Evolutionary conservation across 2,113 vertebrate species (phyloP).

Genomic region (Strix aluco): DNA sequence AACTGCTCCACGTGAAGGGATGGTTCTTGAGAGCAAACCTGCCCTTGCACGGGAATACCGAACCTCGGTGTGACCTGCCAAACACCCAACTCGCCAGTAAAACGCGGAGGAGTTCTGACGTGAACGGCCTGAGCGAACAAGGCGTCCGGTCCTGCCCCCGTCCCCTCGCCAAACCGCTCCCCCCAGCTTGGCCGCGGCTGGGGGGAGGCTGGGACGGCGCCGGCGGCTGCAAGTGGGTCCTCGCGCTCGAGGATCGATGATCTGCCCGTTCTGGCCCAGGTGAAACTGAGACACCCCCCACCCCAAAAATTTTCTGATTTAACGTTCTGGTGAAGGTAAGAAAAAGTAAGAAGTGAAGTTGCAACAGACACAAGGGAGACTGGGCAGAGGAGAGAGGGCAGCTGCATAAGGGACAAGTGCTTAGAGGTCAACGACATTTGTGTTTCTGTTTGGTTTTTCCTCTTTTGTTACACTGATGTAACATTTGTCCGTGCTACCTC

Average conservation of each 20-base stretch:
- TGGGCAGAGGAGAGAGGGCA: background rate
- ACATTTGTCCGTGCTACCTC: background rate
- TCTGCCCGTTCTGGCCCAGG: background rate
- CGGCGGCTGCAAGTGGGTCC: background rate
- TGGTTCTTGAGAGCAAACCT: background rate
- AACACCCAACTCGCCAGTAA: background rate
- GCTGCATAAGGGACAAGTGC: rapidly evolving
- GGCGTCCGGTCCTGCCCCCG: background rate
- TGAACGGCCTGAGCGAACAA: background rate
- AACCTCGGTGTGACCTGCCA: conserved; percentile 19
- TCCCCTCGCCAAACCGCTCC: background rate
- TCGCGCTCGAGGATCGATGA: background rate
- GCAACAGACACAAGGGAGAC: background rate
- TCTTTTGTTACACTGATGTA: background rate
- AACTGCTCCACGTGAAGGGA: background rate
- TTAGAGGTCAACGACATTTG: background rate
- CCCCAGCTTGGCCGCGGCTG: no score
- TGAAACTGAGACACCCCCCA: background rate
- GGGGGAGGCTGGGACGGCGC: no score
- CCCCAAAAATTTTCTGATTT: background rate
- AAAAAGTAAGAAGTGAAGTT: background rate
- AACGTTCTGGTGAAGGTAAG: background rate
- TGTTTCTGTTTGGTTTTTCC: background rate
- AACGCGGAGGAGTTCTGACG: background rate
- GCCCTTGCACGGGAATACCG: background rate